Conservation (phyloP, 2,113 vertebrate species). For the Pagrus major region DNA sequence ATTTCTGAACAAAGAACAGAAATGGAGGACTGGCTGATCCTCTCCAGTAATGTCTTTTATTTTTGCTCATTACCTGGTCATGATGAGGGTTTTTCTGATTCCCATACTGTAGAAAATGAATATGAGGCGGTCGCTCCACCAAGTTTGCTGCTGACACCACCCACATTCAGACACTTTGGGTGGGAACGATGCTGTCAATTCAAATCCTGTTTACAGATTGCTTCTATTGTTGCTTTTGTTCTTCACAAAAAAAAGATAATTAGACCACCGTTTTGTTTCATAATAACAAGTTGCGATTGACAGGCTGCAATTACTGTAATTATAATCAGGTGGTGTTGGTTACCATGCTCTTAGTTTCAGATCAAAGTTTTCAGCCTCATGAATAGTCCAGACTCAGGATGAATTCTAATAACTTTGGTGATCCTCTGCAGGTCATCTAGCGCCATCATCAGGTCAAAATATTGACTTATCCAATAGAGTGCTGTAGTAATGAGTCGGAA, state of each 20-base stretch:
- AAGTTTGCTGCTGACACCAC: background rate
- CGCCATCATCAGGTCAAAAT: too few species aligned
- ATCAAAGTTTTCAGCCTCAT: background rate
- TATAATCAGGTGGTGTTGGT: conserved; percentile 1
- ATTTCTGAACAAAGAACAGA: conserved; percentile 1
- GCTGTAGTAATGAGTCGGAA: too few species aligned
- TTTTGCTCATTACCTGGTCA: background rate
- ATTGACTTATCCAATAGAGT: too few species aligned
- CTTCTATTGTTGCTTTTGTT: background rate
- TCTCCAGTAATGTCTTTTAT: background rate
- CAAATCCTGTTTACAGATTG: background rate
- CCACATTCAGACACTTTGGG: background rate
- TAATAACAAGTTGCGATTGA: background rate
- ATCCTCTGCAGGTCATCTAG: too few species aligned
- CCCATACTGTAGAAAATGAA: background rate
- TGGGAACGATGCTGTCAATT: background rate
- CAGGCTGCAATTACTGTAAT: conserved; percentile 13
- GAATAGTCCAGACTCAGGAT: background rate
- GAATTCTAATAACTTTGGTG: background rate
- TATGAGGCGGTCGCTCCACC: background rate
- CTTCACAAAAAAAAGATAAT: too few species aligned
- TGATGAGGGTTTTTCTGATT: background rate
- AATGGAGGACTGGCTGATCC: conserved; percentile 1
- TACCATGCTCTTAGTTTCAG: background rate
- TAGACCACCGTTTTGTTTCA: background rate